A percentile compares a stretch with the other conserved stretches of the same genome.
Conservation (phyloP, 2,113 vertebrate genomes). For the Sturnus vulgaris region DNA sequence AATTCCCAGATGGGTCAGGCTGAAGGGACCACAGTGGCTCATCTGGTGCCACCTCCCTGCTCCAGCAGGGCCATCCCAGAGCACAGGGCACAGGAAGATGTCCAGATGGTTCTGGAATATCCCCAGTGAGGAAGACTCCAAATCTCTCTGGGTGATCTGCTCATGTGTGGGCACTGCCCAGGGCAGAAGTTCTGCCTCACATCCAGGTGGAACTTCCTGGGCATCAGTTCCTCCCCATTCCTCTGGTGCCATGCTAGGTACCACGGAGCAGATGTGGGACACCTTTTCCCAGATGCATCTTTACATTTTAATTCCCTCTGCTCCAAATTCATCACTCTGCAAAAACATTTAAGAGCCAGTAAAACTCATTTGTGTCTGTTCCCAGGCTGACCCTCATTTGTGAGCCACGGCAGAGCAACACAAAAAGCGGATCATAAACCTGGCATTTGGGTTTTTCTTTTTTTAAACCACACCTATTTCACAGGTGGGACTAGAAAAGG, state of each 20-base stretch:
- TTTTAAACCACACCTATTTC: neutral
- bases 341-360: neutral
- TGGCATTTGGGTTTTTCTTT: neutral
- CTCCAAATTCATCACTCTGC: neutral
- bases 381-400: neutral
- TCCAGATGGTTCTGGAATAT: neutral
- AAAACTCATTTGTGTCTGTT: neutral
- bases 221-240: neutral
- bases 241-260: neutral
- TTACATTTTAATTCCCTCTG: neutral
- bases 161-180: neutral
- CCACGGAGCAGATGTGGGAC: neutral
- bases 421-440: fast-evolving
- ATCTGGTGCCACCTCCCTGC: neutral
- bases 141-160: neutral
- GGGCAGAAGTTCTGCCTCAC: neutral
- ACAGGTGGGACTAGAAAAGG: neutral
- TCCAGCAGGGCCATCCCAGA: neutral
- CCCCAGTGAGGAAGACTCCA: neutral
- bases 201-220: neutral
- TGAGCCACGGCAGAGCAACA: neutral
- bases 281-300: neutral
- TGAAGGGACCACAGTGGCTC: neutral
- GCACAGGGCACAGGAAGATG: neutral
- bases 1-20: neutral